Evolutionary conservation across 2,113 vertebrate species (phyloP).

Genomic region (Nesospiza acunhae): DNA sequence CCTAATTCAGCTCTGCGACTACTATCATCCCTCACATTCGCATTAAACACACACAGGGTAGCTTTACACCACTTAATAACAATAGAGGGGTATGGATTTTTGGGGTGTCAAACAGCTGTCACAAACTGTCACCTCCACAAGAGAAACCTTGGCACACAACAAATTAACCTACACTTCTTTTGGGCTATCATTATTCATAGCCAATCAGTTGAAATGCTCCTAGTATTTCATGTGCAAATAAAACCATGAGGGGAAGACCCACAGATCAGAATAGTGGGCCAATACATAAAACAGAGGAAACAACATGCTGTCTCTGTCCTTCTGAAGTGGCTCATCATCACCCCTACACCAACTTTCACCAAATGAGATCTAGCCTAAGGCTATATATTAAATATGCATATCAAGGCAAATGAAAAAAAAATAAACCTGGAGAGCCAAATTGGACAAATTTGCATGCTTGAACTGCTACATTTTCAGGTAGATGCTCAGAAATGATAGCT

Average conservation of each 20-base stretch:
- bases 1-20: neutral
- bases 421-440: conserved; percentile 88
- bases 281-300: conserved; percentile 83
- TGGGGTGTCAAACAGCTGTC: conserved; percentile 81
- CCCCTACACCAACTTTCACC: conserved; percentile 86
- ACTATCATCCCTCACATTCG: neutral
- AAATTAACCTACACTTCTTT: conserved; percentile 80
- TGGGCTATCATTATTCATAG: conserved; percentile 80
- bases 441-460: conserved; percentile 85
- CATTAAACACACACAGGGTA: neutral
- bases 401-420: conserved; percentile 95
- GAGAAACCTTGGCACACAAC: conserved; percentile 74
- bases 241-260: conserved; percentile 79
- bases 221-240: conserved; percentile 92
- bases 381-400: conserved; percentile 98
- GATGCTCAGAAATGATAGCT: conserved; percentile 33
- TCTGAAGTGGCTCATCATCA: conserved; percentile 90
- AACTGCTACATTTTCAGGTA: conserved; percentile 70
- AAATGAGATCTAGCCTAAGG: conserved; percentile 93
- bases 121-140: conserved; percentile 79
- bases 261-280: conserved; percentile 77
- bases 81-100: conserved; percentile 76
- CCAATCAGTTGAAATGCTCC: conserved; percentile 77
- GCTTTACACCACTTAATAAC: conserved; percentile 70
- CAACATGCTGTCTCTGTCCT: conserved; percentile 81